Evolutionary conservation across 2,797 vertebrate genomes (phyloP), one percentile per base, ranked within the genome.

Genomic region (Onychomys torridus): DNA sequence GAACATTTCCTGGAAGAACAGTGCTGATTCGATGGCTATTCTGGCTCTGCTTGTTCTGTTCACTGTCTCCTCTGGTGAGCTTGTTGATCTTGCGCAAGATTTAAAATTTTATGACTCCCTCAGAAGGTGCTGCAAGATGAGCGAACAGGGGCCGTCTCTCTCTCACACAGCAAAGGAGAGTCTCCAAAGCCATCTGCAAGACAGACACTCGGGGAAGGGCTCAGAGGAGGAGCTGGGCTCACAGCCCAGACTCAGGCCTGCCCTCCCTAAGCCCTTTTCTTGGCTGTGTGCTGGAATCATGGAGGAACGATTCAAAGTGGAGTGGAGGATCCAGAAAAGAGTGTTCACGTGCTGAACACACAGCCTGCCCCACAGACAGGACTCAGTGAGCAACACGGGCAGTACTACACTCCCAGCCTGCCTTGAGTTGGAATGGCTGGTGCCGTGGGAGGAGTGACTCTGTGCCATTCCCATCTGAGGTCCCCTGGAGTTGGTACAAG

Each of bases 61-160:
- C 96, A 95, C 84, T 16, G 81, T 77, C 77, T 96, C 97, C 85
- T 92, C 96, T 43, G 73, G 92, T 94, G 75, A 82, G 87, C 69
- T 52, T 86, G 92, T 82, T 89, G 89, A 91, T 95, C 89, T 93
- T 55, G 55, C 75, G 57, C 11, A 27, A 57, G 69, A 57, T 96
- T 97, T 96, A 96, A 97, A 97, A 96, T 96, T 97, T 90, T 92
- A 96, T 95, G 95, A 95, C 89, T 96, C 67, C 81, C 12, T 46
- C 55, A 34, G 32, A 96, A 94, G 94, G 90, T 8, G 46, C 63
- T 43, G 81, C 4, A 43, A 87, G 91, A 83, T 25, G 13, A 46
- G 90, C 84, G 57, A 84, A 81, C 67, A 49, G 49, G 92, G 90
- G 11, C 13, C 2, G 1, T 57, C 63, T 3, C n/a, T 3, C 34